A percentile compares a stretch with the other conserved stretches of the same genome.
phyloP scores from a whole-genome alignment of 2,797 vertebrate species.

The Rhinichthys osculus region DNA sequence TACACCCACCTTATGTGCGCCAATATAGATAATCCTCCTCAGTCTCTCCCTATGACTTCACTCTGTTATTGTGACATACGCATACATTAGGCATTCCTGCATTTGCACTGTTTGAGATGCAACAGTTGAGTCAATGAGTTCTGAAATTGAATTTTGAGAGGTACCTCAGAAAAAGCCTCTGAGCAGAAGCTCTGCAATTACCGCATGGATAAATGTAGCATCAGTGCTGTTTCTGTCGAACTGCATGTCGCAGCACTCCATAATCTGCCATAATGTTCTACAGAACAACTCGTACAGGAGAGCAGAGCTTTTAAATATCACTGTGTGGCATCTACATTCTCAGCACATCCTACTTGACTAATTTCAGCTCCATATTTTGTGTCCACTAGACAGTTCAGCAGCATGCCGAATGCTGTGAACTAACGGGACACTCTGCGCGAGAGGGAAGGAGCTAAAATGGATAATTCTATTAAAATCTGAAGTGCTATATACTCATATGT shows the following conservation, averaged over 20 bases:
- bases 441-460: conserved; percentile 19
- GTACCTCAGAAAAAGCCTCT: conserved; percentile 19
- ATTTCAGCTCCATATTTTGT: conserved; percentile 59
- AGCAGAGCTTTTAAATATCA: conserved; percentile 68
- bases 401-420: background rate
- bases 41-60: conserved; percentile 53
- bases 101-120: conserved; percentile 19
- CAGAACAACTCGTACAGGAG: conserved; percentile 66
- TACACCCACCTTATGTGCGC: conserved; percentile 65
- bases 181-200: conserved; percentile 33
- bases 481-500: conserved; percentile 38
- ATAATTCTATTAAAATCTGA: conserved; percentile 40
- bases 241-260: conserved; percentile 51
- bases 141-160: conserved; percentile 44
- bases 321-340: conserved; percentile 70
- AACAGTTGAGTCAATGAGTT: conserved; percentile 44
- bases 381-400: conserved; percentile 32
- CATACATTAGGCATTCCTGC: conserved; percentile 36
- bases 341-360: conserved; percentile 66
- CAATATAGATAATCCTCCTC: conserved; percentile 58
- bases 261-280: conserved; percentile 76
- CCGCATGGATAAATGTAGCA: conserved; percentile 41
- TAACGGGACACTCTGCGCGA: background rate
- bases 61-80: conserved; percentile 33
- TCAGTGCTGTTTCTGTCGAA: conserved; percentile 28